Evolutionary conservation across 2,888 invertebrate species (phyloP).

Genomic region (Aphrophora alni): DNA sequence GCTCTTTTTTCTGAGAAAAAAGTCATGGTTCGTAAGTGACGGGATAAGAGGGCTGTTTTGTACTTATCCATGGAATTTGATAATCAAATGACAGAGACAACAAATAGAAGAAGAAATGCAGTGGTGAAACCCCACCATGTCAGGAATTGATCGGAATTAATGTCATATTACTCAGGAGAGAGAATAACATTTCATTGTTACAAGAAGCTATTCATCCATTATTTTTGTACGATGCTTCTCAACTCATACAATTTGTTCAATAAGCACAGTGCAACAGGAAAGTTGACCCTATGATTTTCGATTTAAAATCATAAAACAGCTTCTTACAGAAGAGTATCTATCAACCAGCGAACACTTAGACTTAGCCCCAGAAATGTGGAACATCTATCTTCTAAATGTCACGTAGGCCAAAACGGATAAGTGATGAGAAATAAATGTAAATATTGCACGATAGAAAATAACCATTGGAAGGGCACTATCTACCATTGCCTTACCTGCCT

Average conservation of each 20-base stretch:
- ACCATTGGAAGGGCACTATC: too few relatives aligned
- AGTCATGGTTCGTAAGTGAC: constrained; percentile 36
- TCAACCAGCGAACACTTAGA: background rate
- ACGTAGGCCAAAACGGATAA: too few relatives aligned
- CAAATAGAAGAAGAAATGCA: constrained; percentile 27
- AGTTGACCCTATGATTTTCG: constrained; percentile 38
- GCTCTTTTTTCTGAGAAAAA: background rate
- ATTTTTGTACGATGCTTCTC: constrained; percentile 38
- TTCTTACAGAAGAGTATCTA: background rate
- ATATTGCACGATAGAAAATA: too few relatives aligned
- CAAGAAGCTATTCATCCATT: too few relatives aligned
- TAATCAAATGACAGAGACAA: constrained; percentile 20
- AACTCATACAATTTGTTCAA: too few relatives aligned
- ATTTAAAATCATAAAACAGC: constrained; percentile 26
- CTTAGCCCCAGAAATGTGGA: background rate
- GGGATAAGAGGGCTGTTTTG: constrained; percentile 38
- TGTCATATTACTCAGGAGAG: constrained; percentile 38
- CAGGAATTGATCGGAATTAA: constrained; percentile 34
- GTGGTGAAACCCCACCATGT: constrained; percentile 31
- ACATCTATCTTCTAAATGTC: background rate
- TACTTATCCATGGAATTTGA: constrained; percentile 36
- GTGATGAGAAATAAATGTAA: too few relatives aligned
- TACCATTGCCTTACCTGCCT: too few relatives aligned
- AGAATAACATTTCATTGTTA: constrained; percentile 33
- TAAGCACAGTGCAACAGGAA: constrained; percentile 22